Base-by-base conservation (phyloP, 2,888 invertebrate genomes). In the Villa cingulata region DNA sequence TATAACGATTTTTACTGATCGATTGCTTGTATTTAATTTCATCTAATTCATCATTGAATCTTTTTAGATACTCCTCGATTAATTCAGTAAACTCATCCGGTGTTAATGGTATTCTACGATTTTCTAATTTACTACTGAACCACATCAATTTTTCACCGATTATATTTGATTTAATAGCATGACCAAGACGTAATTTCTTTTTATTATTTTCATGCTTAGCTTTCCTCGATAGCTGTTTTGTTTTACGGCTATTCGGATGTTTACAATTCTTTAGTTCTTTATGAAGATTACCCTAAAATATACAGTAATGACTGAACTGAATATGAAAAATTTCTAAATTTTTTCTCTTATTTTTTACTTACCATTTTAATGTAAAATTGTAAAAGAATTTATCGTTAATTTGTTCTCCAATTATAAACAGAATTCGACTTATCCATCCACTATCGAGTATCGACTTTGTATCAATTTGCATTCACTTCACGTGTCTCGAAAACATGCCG, bases 161-260 rank as follows among this genome's bases (percentile, higher is more conserved):
- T 19, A 86, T 58, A 61, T 83, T 85, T 53, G 81, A 78, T 65
- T 85, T 86, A 39, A 86, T 75, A 15, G 78, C 76, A 54, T 80
- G 77, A 0, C 75, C 75, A 37, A 80, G 45, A 2, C 65, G 62
- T 14, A 46, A 45, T 53, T 65, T 66, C 46, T 68, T 65, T 50
- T 66, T 68, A 52, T 68, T 65, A 47, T 68, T 68, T 45, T 64
- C 62, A 0, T 64, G 83, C 54, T 80, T 79, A 9, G 79, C 71
- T 66, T 85, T 80, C 62, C 81, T 84, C 3, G 78, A 75, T 18
- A 88, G 65, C 10, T 82, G 80, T 53, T 77, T 72, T 1, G 86
- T 85, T 71, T 86, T 87, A 54, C 90, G 75, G 58, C 89, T 89
- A 64, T 88, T 87, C 1, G 90, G 90, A 70, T 90, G 90, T 60